Evolutionary conservation across 2,888 invertebrate species (phyloP).

Genomic region (Ormyrus pomaceus): DNA sequence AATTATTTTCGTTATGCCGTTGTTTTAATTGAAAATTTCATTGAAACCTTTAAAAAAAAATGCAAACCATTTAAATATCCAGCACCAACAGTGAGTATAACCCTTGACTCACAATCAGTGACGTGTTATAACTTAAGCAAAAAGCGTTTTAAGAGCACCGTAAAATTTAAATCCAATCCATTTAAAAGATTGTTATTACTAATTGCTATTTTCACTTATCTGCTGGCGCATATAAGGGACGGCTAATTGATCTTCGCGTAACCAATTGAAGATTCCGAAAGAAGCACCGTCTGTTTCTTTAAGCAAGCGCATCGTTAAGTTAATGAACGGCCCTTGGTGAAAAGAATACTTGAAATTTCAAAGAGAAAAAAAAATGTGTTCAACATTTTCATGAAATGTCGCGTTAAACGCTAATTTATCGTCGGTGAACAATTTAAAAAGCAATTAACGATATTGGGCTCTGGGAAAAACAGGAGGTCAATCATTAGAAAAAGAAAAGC

Average conservation of each 20-base stretch:
- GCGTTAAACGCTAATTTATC: too few species aligned
- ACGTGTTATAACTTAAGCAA: conserved; percentile 21
- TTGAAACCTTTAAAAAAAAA: background rate
- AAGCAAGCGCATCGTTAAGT: conserved; percentile 18
- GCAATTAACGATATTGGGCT: too few species aligned
- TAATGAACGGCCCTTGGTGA: conserved; percentile 31
- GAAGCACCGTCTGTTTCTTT: conserved; percentile 12
- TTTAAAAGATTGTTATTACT: conserved; percentile 41
- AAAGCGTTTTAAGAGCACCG: conserved; percentile 2
- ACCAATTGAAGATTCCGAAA: background rate
- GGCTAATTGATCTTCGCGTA: conserved; percentile 8
- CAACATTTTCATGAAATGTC: too few species aligned
- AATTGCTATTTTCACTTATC: conserved; percentile 41
- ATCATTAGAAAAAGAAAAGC: too few species aligned
- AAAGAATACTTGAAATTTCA: conserved; percentile 21
- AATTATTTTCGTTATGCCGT: too few species aligned
- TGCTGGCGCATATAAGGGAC: background rate
- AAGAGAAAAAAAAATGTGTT: background rate
- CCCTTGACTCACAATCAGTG: background rate
- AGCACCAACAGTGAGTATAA: background rate
- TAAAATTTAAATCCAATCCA: conserved; percentile 23
- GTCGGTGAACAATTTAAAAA: too few species aligned
- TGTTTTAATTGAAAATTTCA: background rate
- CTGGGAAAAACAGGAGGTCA: too few species aligned
- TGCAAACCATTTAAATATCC: conserved; percentile 5